A percentile compares a stretch with the other conserved stretches of the same genome.
These are phyloP conservation scores for Metalampra italica DNA, from an alignment of 2,888 invertebrate species.

Conservation along the genomic window DNA sequence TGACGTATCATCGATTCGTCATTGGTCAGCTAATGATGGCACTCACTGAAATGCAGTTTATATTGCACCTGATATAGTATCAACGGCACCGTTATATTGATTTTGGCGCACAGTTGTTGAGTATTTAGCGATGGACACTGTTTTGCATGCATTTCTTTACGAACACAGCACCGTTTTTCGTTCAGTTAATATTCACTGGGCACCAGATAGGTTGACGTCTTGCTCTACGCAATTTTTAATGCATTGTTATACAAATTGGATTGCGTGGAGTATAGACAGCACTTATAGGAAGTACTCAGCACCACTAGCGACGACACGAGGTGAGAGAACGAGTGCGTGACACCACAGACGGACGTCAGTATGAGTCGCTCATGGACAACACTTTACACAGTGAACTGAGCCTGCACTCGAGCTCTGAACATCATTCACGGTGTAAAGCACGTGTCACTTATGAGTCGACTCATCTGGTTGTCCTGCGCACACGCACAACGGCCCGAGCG, in stretches of 20 bases:
- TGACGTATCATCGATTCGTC: constrained; percentile 49
- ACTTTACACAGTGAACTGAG: not conserved
- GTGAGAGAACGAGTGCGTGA: constrained; percentile 77
- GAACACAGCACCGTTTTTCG: constrained; percentile 75
- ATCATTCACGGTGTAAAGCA: not conserved
- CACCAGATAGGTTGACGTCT: constrained; percentile 69
- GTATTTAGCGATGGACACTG: constrained; percentile 78
- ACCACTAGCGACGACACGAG: constrained; percentile 74
- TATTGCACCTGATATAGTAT: constrained; percentile 74
- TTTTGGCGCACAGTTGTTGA: constrained; percentile 79
- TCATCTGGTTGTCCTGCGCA: constrained; percentile 29
- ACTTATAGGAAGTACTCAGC: constrained; percentile 75
- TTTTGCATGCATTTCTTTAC: constrained; percentile 77
- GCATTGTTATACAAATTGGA: not conserved
- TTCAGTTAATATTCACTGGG: constrained; percentile 71
- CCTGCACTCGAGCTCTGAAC: not conserved
- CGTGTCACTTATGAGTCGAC: constrained; percentile 7
- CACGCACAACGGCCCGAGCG: constrained; percentile 73
- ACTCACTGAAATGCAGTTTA: constrained; percentile 79
- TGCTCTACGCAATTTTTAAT: constrained; percentile 38
- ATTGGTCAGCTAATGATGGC: constrained; percentile 63
- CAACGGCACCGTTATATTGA: constrained; percentile 76
- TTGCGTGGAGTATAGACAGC: constrained; percentile 55
- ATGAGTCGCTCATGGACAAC: constrained; percentile 17
- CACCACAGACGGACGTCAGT: constrained; percentile 31